phyloP scores from a whole-genome alignment of 2,888 invertebrate species.

The Morpho deidamia region DNA sequence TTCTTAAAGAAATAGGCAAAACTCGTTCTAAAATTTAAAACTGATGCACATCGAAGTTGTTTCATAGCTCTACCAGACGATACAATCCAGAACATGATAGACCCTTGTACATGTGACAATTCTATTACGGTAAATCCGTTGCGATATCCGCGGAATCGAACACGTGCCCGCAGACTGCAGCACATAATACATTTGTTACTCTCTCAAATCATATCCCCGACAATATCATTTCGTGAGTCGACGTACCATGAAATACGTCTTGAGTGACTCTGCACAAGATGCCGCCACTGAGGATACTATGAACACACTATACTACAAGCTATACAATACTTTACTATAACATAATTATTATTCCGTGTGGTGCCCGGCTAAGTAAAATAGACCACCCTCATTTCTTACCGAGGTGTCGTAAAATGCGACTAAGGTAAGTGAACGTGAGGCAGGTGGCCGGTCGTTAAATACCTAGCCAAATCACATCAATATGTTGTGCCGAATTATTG shows the following conservation, averaged over 20 bases:
- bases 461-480: too few species aligned
- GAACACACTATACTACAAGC: constrained; percentile 21
- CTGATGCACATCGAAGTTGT: too few species aligned
- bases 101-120: constrained; percentile 4
- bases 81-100: background rate
- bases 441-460: too few species aligned
- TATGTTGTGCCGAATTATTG: too few species aligned
- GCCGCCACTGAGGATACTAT: constrained; percentile 46
- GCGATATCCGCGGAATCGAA: constrained; percentile 25
- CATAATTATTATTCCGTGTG: background rate
- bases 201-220: constrained; percentile 69
- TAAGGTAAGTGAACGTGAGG: too few species aligned
- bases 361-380: too few species aligned
- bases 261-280: constrained; percentile 75
- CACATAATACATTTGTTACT: constrained; percentile 70
- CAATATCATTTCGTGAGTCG: constrained; percentile 75
- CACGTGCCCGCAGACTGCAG: constrained; percentile 33
- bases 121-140: constrained; percentile 10
- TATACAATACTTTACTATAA: background rate
- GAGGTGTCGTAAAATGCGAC: too few species aligned
- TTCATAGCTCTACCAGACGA: too few species aligned
- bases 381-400: too few species aligned
- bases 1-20: too few species aligned
- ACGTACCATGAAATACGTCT: constrained; percentile 76
- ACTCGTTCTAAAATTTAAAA: too few species aligned